A percentile compares a stretch with the other conserved stretches of the same genome.
Conservation (phyloP, 2,797 vertebrate genomes). For the Paedocypris micromegethes region DNA sequence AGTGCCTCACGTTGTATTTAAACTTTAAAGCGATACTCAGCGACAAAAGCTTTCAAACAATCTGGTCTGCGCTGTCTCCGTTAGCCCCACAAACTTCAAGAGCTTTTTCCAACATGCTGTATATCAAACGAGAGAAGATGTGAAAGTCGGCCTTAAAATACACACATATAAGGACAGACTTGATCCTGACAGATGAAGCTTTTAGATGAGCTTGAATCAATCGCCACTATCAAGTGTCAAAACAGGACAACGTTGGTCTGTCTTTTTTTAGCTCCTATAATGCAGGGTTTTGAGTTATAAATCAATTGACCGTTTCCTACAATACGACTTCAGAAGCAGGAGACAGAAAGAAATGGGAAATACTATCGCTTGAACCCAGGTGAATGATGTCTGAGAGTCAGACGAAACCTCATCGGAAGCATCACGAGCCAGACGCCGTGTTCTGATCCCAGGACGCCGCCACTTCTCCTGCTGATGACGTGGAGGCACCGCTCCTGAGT, state of each 20-base stretch:
- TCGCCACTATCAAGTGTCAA: slow-evolving; percentile 8
- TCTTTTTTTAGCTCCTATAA: background rate
- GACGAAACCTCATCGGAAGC: slow-evolving; percentile 18
- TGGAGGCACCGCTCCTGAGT: slow-evolving; percentile 38
- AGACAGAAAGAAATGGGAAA: slow-evolving; percentile 18
- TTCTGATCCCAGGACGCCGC: slow-evolving; percentile 34
- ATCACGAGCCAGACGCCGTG: background rate
- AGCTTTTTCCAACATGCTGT: slow-evolving; percentile 21
- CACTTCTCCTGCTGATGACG: slow-evolving; percentile 40
- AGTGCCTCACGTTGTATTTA: slow-evolving; percentile 43
- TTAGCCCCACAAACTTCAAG: slow-evolving; percentile 37
- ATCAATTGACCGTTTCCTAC: slow-evolving; percentile 6
- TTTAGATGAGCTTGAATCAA: slow-evolving; percentile 22
- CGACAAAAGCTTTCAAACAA: slow-evolving; percentile 40
- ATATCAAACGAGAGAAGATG: slow-evolving; percentile 9
- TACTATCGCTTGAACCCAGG: slow-evolving; percentile 13
- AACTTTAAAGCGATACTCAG: slow-evolving; percentile 41
- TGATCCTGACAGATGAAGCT: slow-evolving; percentile 21
- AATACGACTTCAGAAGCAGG: slow-evolving; percentile 3
- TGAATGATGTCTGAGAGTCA: slow-evolving; percentile 25
- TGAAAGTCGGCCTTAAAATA: slow-evolving; percentile 33
- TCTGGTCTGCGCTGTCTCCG: slow-evolving; percentile 35
- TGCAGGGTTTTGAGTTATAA: slow-evolving; percentile 2
- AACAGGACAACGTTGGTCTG: background rate
- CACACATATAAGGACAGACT: slow-evolving; percentile 28